Conservation (phyloP, 1,140 invertebrate species). For the Hycleus phaleratus region DNA sequence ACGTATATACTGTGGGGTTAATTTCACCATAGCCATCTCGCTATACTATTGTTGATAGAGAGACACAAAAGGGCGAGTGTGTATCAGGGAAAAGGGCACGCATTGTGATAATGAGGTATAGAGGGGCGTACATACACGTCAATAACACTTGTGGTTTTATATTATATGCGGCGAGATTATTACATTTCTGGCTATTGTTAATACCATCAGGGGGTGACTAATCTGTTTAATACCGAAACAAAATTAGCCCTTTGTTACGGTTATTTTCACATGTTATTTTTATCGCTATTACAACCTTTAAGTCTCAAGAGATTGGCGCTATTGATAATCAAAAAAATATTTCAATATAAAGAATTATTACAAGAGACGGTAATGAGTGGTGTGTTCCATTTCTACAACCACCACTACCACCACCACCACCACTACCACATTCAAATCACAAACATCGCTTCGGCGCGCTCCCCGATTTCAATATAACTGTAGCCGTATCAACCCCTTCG, state of each 20-base stretch:
- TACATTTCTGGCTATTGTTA: conserved; percentile 3
- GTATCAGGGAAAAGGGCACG: conserved; percentile 5
- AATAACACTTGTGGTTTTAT: conserved; percentile 10
- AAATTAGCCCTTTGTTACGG: too few species aligned
- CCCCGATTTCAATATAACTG: conserved; percentile 30
- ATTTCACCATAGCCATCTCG: conserved; percentile 5
- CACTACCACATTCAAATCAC: neutral
- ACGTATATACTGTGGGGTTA: neutral
- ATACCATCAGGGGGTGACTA: conserved; percentile 7
- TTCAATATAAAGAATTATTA: too few species aligned
- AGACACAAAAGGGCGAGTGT: too few species aligned
- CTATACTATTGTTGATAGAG: neutral
- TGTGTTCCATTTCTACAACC: too few species aligned
- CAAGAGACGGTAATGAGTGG: too few species aligned
- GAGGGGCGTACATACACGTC: conserved; percentile 4
- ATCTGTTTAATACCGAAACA: neutral
- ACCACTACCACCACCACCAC: too few species aligned
- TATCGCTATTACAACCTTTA: too few species aligned
- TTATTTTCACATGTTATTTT: too few species aligned
- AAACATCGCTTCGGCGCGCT: conserved; percentile 17
- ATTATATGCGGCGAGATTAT: conserved; percentile 4
- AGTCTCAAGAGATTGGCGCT: too few species aligned
- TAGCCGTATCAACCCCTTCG: conserved; percentile 28
- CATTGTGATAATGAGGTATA: conserved; percentile 12
- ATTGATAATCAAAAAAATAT: too few species aligned